phyloP scores from a whole-genome alignment of 2,888 invertebrate species.

The Aporophyla nigra region DNA sequence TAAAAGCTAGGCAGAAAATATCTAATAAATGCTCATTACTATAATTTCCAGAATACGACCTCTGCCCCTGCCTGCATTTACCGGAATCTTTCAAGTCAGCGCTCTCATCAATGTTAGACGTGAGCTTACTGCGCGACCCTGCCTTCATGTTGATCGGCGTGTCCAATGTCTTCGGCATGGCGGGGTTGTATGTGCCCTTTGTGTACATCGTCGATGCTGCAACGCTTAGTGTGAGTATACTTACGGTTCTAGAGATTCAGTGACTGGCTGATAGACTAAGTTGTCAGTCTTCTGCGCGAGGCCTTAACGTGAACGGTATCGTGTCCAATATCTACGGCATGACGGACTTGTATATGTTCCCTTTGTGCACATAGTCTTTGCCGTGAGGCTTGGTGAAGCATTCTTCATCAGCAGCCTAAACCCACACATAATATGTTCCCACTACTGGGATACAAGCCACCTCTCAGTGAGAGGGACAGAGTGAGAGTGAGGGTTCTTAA shows the following conservation, averaged over 20 bases:
- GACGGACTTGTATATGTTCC: conserved; percentile 99
- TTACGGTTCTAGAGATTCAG: not conserved
- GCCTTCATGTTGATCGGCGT: conserved; percentile 97
- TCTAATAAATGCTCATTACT: not conserved
- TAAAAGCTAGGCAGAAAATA: not conserved
- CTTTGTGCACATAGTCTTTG: conserved; percentile 96
- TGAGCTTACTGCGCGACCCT: conserved; percentile 96
- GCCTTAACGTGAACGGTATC: conserved; percentile 96
- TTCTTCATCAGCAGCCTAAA: too few species aligned
- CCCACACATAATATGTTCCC: too few species aligned
- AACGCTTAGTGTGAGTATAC: conserved; percentile 91
- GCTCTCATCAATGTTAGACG: conserved; percentile 97
- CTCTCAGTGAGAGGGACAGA: too few species aligned
- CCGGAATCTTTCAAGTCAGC: conserved; percentile 96
- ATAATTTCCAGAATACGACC: conserved; percentile 92
- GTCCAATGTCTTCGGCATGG: conserved; percentile 99
- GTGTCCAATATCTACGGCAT: conserved; percentile 99
- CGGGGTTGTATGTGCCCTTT: conserved; percentile 99
- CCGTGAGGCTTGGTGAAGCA: conserved; percentile 93
- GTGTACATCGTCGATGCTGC: conserved; percentile 97
- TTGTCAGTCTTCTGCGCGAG: conserved; percentile 96
- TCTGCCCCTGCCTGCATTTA: conserved; percentile 95
- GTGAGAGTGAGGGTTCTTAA: too few species aligned
- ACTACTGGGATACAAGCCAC: too few species aligned
- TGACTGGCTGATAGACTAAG: conserved; percentile 77